phyloP scores from a whole-genome alignment of 2,888 invertebrate genomes.

The Nemoura dubitans region DNA sequence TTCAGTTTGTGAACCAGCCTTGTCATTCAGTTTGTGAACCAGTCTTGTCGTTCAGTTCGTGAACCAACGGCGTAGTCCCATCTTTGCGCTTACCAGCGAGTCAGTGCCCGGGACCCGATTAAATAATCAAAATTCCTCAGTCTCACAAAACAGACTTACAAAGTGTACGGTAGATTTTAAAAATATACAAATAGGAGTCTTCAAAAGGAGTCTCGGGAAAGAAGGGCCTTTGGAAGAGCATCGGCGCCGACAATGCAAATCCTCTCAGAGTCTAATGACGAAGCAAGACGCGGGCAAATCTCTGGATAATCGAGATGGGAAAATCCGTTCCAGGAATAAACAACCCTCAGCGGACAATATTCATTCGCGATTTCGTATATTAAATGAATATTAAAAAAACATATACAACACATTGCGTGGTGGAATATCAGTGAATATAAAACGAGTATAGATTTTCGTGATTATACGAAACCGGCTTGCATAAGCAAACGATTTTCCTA shows the following conservation, averaged over 20 bases:
- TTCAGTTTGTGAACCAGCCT: too few species aligned
- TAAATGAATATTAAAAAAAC: slow-evolving; percentile 5
- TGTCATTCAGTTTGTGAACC: too few species aligned
- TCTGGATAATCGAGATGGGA: background rate
- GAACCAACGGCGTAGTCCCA: too few species aligned
- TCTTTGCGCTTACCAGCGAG: too few species aligned
- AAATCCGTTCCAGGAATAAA: background rate
- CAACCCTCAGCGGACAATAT: background rate
- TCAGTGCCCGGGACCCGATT: background rate
- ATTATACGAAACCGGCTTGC: slow-evolving; percentile 16
- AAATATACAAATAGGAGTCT: background rate
- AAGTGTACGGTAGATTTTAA: background rate
- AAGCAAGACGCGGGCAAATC: background rate
- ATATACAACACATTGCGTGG: background rate
- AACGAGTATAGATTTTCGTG: background rate
- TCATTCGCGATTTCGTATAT: background rate
- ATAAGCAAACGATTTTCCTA: slow-evolving; percentile 20
- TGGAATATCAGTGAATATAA: background rate
- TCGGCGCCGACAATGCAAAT: background rate
- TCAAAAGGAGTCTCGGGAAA: background rate
- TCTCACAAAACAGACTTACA: background rate
- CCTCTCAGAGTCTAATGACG: background rate
- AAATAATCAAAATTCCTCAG: background rate
- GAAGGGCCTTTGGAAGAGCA: background rate
- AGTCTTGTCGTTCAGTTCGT: too few species aligned